A percentile compares a stretch with the other conserved stretches of the same genome.
Conservation (phyloP, 92 coral and sea anemone genomes). For the Umimayanthus chanpuru region DNA sequence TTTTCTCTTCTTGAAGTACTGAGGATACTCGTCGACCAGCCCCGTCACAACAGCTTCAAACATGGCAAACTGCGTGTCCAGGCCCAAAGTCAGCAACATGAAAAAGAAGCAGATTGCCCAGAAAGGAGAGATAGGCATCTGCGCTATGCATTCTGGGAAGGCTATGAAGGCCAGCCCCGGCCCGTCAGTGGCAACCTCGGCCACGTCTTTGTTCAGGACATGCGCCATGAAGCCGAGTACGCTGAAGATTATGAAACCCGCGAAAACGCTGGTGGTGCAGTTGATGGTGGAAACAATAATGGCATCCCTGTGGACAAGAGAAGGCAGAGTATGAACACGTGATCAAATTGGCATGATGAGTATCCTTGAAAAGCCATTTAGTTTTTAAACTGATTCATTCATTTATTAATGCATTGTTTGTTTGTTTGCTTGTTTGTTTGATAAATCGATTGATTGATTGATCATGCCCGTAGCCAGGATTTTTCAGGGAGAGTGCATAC, state of each 20-base stretch:
- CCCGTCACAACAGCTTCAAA: slow-evolving; percentile 99
- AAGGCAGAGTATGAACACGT: not conserved
- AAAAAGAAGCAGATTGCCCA: slow-evolving; percentile 97
- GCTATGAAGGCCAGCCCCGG: slow-evolving; percentile 99
- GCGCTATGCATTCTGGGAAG: slow-evolving; percentile 99
- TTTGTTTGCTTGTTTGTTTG: no score
- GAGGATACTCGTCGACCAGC: slow-evolving; percentile 91
- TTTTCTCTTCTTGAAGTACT: slow-evolving; percentile 70
- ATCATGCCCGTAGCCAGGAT: no score
- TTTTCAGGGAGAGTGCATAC: no score
- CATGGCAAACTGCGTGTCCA: slow-evolving; percentile 99
- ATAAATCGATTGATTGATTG: no score
- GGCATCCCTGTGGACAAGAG: slow-evolving; percentile 74
- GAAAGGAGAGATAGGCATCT: slow-evolving; percentile 99
- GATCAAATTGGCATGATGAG: no score
- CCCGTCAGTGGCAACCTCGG: slow-evolving; percentile 89
- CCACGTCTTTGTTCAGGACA: slow-evolving; percentile 86
- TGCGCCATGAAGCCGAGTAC: slow-evolving; percentile 98
- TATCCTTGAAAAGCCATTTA: no score
- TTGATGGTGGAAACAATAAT: slow-evolving; percentile 89
- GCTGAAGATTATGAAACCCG: slow-evolving; percentile 97
- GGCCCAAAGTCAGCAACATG: slow-evolving; percentile 95
- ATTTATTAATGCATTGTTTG: no score
- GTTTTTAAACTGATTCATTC: no score
- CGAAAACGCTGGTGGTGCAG: slow-evolving; percentile 97